A percentile compares a stretch with the other conserved stretches of the same genome.
Evolutionary conservation across 2,113 vertebrate genomes (phyloP).

Genomic region (Erythrocercus mccallii): DNA sequence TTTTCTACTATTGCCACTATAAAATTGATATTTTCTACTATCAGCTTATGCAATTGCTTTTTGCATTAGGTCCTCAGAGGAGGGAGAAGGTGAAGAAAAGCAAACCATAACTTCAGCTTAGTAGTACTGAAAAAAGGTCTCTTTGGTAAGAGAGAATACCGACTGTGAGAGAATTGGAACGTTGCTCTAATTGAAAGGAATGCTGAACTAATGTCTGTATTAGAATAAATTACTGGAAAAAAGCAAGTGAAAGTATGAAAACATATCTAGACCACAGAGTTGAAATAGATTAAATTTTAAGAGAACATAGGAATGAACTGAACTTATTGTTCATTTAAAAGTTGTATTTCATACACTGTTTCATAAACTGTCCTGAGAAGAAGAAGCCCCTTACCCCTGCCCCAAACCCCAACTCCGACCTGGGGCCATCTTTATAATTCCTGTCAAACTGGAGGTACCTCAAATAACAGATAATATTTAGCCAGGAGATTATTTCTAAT

Average conservation of each 20-base stretch:
- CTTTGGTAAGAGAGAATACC: neutral
- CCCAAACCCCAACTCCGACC: too few species aligned
- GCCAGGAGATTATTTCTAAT: neutral
- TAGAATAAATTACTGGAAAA: slow-evolving; percentile 18
- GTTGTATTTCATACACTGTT: neutral
- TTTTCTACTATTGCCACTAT: neutral
- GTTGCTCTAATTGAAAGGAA: neutral
- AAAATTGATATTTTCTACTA: neutral
- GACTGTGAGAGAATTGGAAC: neutral
- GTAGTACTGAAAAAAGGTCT: neutral
- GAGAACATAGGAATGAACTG: neutral
- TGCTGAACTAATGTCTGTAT: slow-evolving; percentile 29
- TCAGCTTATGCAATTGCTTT: neutral
- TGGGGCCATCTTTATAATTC: neutral
- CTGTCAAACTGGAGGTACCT: neutral
- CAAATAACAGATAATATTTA: neutral
- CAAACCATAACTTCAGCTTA: neutral
- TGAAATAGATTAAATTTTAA: neutral
- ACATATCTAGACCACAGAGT: neutral
- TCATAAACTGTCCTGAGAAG: neutral
- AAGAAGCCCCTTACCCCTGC: neutral
- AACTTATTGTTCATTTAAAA: neutral
- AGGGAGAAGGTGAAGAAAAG: neutral
- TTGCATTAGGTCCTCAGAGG: neutral
- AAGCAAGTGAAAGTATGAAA: neutral